phyloP scores from a whole-genome alignment of 2,888 invertebrate genomes.

The Silvanus unidentatus region DNA sequence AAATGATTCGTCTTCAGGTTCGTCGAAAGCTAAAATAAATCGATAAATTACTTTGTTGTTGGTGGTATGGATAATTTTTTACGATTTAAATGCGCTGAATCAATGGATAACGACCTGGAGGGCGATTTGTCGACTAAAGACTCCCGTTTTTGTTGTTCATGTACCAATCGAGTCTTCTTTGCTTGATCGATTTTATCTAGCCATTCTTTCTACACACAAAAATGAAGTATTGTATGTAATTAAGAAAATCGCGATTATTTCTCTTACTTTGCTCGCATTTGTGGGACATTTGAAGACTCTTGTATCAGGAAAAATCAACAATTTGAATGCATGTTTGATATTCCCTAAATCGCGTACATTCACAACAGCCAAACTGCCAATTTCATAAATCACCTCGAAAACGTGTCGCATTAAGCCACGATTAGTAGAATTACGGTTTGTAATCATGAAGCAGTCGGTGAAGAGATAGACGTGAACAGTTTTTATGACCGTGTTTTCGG shows the following conservation, averaged over 20 bases:
- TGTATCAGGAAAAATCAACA: slow-evolving; percentile 89
- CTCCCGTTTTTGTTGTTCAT: slow-evolving; percentile 51
- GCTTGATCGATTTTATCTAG: slow-evolving; percentile 86
- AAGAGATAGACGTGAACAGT: slow-evolving; percentile 89
- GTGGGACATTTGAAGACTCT: slow-evolving; percentile 87
- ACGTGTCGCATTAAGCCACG: slow-evolving; percentile 76
- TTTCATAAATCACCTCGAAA: slow-evolving; percentile 76
- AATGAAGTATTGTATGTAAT: not conserved
- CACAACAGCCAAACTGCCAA: slow-evolving; percentile 87
- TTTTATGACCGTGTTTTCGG: slow-evolving; percentile 80
- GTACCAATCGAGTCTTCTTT: slow-evolving; percentile 71
- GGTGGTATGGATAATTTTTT: slow-evolving; percentile 14
- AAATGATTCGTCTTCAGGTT: slow-evolving; percentile 41
- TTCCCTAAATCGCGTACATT: slow-evolving; percentile 87
- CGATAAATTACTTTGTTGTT: slow-evolving; percentile 2
- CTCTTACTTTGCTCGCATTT: slow-evolving; percentile 49
- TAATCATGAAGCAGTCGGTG: slow-evolving; percentile 86
- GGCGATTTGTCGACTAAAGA: slow-evolving; percentile 45
- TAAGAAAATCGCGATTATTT: not conserved
- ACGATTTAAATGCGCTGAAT: slow-evolving; percentile 45
- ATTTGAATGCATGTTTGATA: slow-evolving; percentile 88
- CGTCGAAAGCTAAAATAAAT: slow-evolving; percentile 41
- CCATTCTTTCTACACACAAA: slow-evolving; percentile 72
- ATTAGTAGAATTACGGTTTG: slow-evolving; percentile 70
- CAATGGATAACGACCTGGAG: slow-evolving; percentile 44